Conservation (phyloP, 2,888 invertebrate genomes). For the Andrena bicolor region DNA sequence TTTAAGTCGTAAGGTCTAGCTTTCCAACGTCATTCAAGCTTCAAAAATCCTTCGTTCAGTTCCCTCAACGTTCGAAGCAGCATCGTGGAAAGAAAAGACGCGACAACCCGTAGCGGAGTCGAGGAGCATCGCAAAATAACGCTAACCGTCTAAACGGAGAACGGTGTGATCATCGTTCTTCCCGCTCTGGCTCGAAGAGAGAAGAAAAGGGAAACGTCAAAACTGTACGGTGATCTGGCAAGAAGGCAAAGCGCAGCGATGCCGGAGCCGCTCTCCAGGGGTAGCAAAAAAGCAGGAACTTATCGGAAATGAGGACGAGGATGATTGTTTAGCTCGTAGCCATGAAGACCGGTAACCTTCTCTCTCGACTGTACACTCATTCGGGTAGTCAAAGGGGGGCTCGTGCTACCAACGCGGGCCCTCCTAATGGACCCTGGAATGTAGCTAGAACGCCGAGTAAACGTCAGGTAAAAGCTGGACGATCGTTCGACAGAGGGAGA, state of each 20-base stretch:
- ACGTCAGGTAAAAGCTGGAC: constrained; percentile 73
- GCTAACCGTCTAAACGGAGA: not conserved
- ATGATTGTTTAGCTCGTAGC: constrained; percentile 66
- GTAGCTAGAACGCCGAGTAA: constrained; percentile 75
- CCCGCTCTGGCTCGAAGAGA: constrained; percentile 1
- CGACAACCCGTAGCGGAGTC: too few relatives aligned
- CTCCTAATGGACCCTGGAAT: constrained; percentile 80
- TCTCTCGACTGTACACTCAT: not conserved
- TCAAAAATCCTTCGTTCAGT: too few relatives aligned
- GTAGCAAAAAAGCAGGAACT: constrained; percentile 56
- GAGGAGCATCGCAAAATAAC: not conserved
- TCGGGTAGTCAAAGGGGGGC: constrained; percentile 21
- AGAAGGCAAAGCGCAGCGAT: constrained; percentile 30
- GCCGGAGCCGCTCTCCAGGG: constrained; percentile 35
- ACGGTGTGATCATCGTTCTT: constrained; percentile 15
- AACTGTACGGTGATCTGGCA: constrained; percentile 23
- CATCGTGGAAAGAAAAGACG: too few relatives aligned
- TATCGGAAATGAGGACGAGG: constrained; percentile 65
- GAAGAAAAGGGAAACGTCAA: constrained; percentile 6
- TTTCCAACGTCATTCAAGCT: too few relatives aligned
- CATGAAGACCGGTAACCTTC: constrained; percentile 15
- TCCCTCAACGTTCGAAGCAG: too few relatives aligned
- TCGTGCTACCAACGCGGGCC: constrained; percentile 60
- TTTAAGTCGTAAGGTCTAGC: not conserved
- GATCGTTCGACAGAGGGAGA: constrained; percentile 54